Conservation (phyloP, 2,113 vertebrate species). For the Seriola aureovittata region DNA sequence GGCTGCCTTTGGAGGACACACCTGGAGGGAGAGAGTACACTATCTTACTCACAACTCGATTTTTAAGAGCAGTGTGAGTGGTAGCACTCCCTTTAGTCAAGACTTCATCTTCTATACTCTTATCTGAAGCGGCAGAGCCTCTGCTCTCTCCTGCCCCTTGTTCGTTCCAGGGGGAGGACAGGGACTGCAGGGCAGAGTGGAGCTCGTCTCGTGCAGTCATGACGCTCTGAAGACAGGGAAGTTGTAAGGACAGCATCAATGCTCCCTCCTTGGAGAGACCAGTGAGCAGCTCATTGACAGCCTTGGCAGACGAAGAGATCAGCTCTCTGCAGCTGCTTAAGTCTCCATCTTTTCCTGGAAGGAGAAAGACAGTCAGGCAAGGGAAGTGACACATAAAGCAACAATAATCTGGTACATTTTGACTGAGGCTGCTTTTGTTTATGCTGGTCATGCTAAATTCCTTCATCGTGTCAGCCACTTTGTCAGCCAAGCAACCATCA, state of each 20-base stretch:
- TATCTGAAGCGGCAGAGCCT: constrained; percentile 39
- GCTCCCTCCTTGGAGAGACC: constrained; percentile 45
- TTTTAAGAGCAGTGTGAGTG: constrained; percentile 39
- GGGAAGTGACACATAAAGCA: neutral
- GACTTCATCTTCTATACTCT: constrained; percentile 26
- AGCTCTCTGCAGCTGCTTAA: constrained; percentile 63
- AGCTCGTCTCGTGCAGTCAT: constrained; percentile 78
- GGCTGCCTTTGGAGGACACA: constrained; percentile 54
- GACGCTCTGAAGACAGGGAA: constrained; percentile 59
- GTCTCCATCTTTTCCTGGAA: constrained; percentile 68
- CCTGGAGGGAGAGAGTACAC: constrained; percentile 65
- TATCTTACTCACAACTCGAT: constrained; percentile 69
- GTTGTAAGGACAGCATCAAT: constrained; percentile 37
- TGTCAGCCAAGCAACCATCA: too few species aligned
- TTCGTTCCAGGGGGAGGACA: constrained; percentile 70
- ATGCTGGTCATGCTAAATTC: neutral
- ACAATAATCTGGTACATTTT: neutral
- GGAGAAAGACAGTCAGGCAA: neutral
- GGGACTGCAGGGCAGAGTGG: constrained; percentile 81
- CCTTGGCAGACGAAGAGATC: constrained; percentile 77
- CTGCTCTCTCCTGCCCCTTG: constrained; percentile 29
- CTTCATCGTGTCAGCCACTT: neutral
- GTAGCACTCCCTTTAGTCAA: constrained; percentile 19
- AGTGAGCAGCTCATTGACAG: constrained; percentile 76
- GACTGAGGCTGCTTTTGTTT: neutral